Base-by-base conservation (phyloP, 1,140 invertebrate genomes). In the Acromyrmex heyeri region DNA sequence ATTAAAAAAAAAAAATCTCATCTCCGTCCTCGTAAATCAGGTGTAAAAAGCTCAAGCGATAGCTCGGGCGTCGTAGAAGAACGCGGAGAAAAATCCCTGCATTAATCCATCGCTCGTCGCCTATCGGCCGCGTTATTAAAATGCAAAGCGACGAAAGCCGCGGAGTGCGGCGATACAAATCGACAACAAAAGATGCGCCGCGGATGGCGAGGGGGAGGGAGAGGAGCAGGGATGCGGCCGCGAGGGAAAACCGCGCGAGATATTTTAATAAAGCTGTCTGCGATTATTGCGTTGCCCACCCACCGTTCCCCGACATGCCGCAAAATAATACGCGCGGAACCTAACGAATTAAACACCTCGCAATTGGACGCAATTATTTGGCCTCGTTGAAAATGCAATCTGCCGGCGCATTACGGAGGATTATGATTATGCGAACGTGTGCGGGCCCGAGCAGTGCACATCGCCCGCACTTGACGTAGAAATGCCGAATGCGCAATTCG, bases 331-430 rank as follows among this genome's bases (percentile, higher is more conserved):
- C 44, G 55, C 79, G 50, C n/a, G 64, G 38, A 69, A 55, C 69
- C 67, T 75, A 87, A 86, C 59, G 73, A 59, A 78, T 78, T 76
- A 78, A 70, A 76, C 82, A 77, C 50, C 83, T 81, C 87, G 70
- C 85, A 75, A 88, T 86, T 76, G 72, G 83, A 87, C 57, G 81
- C 81, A 70, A 87, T 87, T 85, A 87, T 79, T 83, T 82, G 79
- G 24, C n/a, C 59, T 64, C 53, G 81, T 87, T 87, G 78, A 87
- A 87, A 85, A 88, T 83, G 69, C 79, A 83, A 83, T 83, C 69
- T 61, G 44, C 69, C 38, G 69, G 27, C 14, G 83, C 30, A 79
- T 78, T 79, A 85, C 59, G 48, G 18, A 1, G 55, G 59, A 78
- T 77, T 85, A 79, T 85, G 59, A 78, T 77, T 85, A 79, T 85